These are phyloP conservation scores for Pandion haliaetus DNA, from an alignment of 2,113 vertebrate genomes.

Conservation along the genomic window DNA sequence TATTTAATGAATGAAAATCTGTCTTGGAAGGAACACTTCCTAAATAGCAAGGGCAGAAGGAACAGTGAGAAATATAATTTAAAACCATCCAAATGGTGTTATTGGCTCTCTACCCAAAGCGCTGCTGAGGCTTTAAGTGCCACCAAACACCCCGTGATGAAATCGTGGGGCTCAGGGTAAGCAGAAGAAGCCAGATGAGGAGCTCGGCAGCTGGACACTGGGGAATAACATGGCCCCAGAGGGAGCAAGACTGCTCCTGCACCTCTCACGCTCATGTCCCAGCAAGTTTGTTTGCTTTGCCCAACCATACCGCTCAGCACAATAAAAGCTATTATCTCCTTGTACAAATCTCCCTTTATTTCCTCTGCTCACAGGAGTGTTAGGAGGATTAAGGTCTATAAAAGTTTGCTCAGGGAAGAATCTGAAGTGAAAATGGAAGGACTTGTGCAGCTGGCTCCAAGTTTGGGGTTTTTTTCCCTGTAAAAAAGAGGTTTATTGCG, in stretches of 20 bases:
- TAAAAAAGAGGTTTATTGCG: background rate
- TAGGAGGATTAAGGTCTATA: background rate
- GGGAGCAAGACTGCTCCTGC: background rate
- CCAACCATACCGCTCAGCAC: background rate
- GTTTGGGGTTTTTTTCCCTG: fast-evolving
- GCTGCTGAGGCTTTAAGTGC: background rate
- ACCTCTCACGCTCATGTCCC: background rate
- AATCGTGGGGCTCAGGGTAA: background rate
- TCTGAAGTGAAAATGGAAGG: background rate
- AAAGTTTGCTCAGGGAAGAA: background rate
- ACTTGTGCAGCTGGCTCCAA: background rate
- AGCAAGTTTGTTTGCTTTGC: background rate
- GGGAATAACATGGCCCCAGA: background rate
- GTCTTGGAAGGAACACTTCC: background rate
- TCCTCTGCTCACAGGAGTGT: background rate
- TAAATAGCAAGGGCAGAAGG: background rate
- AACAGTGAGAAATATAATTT: background rate
- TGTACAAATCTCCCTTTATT: background rate
- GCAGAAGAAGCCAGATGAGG: background rate
- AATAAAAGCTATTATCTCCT: background rate
- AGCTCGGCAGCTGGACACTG: background rate
- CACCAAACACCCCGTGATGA: background rate
- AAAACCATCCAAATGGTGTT: background rate
- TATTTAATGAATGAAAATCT: background rate
- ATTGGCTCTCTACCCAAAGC: background rate